Evolutionary conservation across 1,140 invertebrate species (phyloP), one percentile per base, ranked within the genome.

Genomic region (Drosophila kepulauana): DNA sequence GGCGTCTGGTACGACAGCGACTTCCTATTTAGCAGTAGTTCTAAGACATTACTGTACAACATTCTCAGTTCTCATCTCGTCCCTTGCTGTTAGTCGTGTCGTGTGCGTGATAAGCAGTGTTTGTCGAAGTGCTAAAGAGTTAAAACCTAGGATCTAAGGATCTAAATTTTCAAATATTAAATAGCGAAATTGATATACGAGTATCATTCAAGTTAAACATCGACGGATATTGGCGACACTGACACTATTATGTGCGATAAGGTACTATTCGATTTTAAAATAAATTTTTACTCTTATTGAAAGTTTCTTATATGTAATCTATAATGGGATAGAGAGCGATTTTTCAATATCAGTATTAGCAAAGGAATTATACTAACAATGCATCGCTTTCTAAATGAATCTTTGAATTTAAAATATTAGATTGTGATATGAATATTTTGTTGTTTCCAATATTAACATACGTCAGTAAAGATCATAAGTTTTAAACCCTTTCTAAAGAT

Each of bases 21-120:
- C 81, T 85, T 88, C 81, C 85, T 88, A 69, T 81, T 84, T 89
- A 89, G 69, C 4, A 13, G 5, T 59, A 64, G 61, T 62, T 70
- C 70, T 54, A 38, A 72, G 65, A 58, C 66, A 30, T 69, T 66
- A 25, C 63, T 52, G 62, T 64, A 48, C 68, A 54, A 16, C 52
- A 64, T 69, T 48, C 57, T 49, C 67, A 71, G 64, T 51, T 33
- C 45, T 15, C 64, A 66, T 43, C 75, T 38, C 81, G 85, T 85
- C 65, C 65, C 64, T 41, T n/a, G 30, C 46, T 54, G 51, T 28
- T 28, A 11, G 25, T 28, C 43, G 61, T 35, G 38, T 5, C 67
- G 62, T 43, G 49, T 54, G 33, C 43, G 57, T 65, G 74, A 75
- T 69, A 75, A 75, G 54, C 66, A 48, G 11, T 72, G 48, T 46